Evolutionary conservation across 2,888 invertebrate species (phyloP), one percentile per base, ranked within the genome.

Genomic region (Tetramorium bicarinatum): DNA sequence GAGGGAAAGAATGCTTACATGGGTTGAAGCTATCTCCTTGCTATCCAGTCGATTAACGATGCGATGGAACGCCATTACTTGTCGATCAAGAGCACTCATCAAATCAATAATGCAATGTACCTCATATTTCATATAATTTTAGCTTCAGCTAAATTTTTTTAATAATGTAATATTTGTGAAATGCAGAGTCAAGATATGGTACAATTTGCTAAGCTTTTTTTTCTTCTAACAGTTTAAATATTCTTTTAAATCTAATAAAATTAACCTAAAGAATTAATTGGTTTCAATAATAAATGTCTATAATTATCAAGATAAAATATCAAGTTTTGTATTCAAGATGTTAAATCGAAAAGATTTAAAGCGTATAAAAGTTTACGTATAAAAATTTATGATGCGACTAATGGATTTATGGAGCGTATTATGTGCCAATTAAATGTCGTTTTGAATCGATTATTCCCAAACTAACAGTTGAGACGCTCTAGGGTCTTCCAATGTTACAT

Each of bases 391-490:
- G 13, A 52, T 41, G n/a, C 0, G 11, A 13, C 11, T n/a, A 6
- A 54, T 9, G 25, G 38, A 29, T 67, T 47, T n/a, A 15, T 34
- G 21, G 2, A 49, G 6, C 13, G n/a, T 67, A 41, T 67, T 66
- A 59, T 11, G 4, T 34, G 0, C 9, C 47, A 47, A 59, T 74
- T 59, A 74, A 59, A 13, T 25, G 25, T 38, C 25, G 18, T 25
- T 72, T 59, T 11, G 34, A 1, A 18, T 59, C 74, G 34, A 74
- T 72, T 59, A 80, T 59, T 18, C 3, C 13, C 21, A 59, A 74
- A 38, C 47, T 80, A 80, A 47, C 15, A n/a, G 72, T 71, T 41
- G 52, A 69, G 44, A 66, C 25, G 41, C 52, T 56, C 18, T 21
- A 18, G 38, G 34, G 38, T 47, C 79, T 79, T 41, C 34, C 47